Evolutionary conservation across 2,797 vertebrate genomes (phyloP).

Genomic region (Gorsachius magnificus): DNA sequence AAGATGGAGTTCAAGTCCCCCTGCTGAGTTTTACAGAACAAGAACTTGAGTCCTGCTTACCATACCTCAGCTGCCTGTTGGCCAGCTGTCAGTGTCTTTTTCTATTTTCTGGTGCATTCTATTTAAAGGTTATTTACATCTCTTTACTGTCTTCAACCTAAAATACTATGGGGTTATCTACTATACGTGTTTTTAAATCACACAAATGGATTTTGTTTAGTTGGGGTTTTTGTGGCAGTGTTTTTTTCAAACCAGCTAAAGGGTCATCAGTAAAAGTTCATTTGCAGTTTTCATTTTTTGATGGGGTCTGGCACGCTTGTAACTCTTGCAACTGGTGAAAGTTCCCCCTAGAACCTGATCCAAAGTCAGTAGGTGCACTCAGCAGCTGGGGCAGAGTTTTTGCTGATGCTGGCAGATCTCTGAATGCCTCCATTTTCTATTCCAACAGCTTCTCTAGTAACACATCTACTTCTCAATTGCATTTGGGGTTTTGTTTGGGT

Average conservation of each 20-base stretch:
- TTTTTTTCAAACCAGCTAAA: not conserved
- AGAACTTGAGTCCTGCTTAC: not conserved
- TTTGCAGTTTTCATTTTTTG: not conserved
- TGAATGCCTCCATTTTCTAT: not conserved
- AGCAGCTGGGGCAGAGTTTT: not conserved
- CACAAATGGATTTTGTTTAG: not conserved
- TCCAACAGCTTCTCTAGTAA: not conserved
- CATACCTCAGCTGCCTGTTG: not conserved
- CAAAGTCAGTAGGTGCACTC: not conserved
- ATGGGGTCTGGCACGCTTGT: not conserved
- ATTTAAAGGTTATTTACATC: not conserved
- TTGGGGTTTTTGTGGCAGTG: not conserved
- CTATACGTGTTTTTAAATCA: not conserved
- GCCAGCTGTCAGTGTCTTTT: not conserved
- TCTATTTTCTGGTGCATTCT: not conserved
- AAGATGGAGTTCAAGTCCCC: not conserved
- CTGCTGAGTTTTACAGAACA: not conserved
- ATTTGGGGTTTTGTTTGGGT: not conserved
- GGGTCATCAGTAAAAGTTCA: not conserved
- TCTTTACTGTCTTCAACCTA: not conserved
- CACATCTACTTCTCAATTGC: not conserved
- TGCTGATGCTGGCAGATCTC: slow-evolving; percentile 23
- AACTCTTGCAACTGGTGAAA: not conserved
- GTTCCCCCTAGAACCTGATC: not conserved
- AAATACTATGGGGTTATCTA: not conserved